Evolutionary conservation across 2,797 vertebrate species (phyloP).

Genomic region (Liparis tanakae): DNA sequence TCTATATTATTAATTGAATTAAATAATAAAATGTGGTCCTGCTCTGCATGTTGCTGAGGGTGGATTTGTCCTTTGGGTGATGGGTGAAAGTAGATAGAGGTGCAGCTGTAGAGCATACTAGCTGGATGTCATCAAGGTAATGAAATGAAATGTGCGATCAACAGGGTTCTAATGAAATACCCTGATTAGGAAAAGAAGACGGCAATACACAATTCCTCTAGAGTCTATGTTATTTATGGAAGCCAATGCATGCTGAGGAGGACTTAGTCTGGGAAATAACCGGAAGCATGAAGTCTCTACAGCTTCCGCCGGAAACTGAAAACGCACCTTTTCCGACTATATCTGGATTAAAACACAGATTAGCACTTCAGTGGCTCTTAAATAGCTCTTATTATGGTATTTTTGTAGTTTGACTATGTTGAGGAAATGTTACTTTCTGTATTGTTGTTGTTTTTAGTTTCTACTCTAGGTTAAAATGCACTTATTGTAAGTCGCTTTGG

Average conservation of each 20-base stretch:
- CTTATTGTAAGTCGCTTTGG: no score
- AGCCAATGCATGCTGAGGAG: conserved; percentile 12
- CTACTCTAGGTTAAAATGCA: no score
- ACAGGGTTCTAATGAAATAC: conserved; percentile 65
- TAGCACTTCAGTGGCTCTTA: no score
- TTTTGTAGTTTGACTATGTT: no score
- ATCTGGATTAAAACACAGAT: no score
- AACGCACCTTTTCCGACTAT: no score
- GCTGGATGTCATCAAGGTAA: conserved; percentile 66
- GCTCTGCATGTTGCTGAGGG: conserved; percentile 23
- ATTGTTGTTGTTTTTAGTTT: no score
- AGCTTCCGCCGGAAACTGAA: no score
- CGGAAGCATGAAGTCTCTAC: no score
- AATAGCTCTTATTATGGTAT: no score
- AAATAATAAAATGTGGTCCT: conserved; percentile 60
- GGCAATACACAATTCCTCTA: conserved; percentile 32
- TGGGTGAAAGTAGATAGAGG: conserved; percentile 56
- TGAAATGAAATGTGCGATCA: conserved; percentile 58
- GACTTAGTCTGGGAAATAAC: conserved; percentile 28
- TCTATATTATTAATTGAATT: conserved; percentile 30
- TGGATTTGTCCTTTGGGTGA: conserved; percentile 53
- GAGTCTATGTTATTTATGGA: conserved; percentile 43
- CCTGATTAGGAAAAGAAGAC: conserved; percentile 31
- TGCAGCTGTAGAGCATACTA: conserved; percentile 51
- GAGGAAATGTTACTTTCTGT: no score